A percentile compares a stretch with the other conserved stretches of the same genome.
Conservation (phyloP, 2,888 invertebrate genomes). For the Amphipyra tragopoginis region DNA sequence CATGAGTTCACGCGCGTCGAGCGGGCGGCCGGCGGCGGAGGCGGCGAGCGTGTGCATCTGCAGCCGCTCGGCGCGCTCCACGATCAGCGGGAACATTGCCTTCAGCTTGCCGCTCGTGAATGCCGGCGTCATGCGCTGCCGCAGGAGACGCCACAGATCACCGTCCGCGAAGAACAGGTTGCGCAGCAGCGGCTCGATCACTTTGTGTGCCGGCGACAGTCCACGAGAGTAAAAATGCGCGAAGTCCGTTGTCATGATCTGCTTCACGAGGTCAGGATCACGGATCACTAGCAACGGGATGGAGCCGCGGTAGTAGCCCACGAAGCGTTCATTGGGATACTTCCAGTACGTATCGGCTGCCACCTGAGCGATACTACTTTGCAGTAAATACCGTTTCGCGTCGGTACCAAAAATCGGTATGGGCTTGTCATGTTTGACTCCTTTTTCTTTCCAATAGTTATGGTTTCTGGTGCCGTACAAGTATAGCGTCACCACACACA, state of each 20-base stretch:
- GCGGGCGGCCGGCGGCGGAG: conserved; percentile 50
- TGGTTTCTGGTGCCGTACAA: conserved; percentile 67
- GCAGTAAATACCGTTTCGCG: conserved; percentile 62
- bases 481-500: conserved; percentile 63
- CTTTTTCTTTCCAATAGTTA: conserved; percentile 70
- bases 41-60: conserved; percentile 61
- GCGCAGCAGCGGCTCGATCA: conserved; percentile 71
- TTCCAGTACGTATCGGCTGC: conserved; percentile 71
- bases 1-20: conserved; percentile 78
- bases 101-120: conserved; percentile 76
- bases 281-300: conserved; percentile 72
- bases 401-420: conserved; percentile 73
- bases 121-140: conserved; percentile 76
- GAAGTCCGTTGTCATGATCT: conserved; percentile 73
- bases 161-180: conserved; percentile 78
- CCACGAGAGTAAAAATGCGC: conserved; percentile 72
- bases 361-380: conserved; percentile 66
- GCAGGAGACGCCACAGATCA: conserved; percentile 74
- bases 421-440: conserved; percentile 72
- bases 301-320: conserved; percentile 71
- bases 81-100: conserved; percentile 77
- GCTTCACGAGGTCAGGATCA: conserved; percentile 74
- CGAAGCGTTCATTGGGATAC: conserved; percentile 72
- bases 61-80: conserved; percentile 73
- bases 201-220: conserved; percentile 58